These are phyloP conservation scores for Poecilia picta DNA, from an alignment of 2,797 vertebrate genomes.

Conservation along the genomic window DNA sequence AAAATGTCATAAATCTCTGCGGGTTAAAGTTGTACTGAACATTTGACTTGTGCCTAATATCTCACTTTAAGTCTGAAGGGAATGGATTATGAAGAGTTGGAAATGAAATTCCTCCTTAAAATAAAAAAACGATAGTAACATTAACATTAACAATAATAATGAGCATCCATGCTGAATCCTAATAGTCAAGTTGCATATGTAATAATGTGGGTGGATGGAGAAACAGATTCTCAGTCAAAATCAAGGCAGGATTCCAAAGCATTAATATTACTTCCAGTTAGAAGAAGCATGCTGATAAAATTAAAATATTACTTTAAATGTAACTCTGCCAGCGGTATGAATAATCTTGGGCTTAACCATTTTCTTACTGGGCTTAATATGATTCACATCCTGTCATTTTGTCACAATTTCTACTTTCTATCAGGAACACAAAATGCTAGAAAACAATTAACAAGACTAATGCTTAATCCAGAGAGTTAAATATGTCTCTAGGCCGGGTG, in stretches of 20 bases:
- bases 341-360: background rate
- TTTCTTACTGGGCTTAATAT: background rate
- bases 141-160: background rate
- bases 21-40: background rate
- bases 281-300: no score
- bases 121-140: background rate
- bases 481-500: background rate
- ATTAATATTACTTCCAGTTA: background rate
- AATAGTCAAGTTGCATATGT: background rate
- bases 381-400: background rate
- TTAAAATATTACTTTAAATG: no score
- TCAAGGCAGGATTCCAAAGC: background rate
- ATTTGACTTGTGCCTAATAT: background rate
- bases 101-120: background rate
- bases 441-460: background rate
- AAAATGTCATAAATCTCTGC: background rate
- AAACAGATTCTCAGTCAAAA: background rate
- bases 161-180: background rate
- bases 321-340: no score
- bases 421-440: background rate
- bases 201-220: background rate
- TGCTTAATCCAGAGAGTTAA: background rate
- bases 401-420: background rate
- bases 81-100: background rate
- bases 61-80: background rate